Percentiles rank a stretch among this genome's conserved stretches.
phyloP scores from a whole-genome alignment of 2,888 invertebrate genomes.

The Melieria omissa region DNA sequence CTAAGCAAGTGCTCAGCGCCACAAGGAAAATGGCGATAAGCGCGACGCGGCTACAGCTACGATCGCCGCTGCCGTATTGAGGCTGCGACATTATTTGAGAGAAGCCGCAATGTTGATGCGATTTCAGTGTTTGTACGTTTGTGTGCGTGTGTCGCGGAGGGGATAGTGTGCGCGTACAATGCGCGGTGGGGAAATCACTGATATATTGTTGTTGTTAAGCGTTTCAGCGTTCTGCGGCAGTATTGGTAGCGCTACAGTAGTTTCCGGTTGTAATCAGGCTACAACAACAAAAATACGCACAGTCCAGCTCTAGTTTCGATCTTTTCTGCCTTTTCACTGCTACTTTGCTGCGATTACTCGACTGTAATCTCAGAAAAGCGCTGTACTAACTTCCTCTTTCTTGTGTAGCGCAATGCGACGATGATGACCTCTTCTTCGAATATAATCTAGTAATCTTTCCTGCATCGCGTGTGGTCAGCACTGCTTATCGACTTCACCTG shows the following conservation, averaged over 20 bases:
- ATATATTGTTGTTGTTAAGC: background rate
- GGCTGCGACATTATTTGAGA: conserved; percentile 42
- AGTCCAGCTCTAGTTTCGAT: conserved; percentile 40
- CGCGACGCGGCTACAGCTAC: conserved; percentile 39
- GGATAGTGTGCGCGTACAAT: conserved; percentile 10
- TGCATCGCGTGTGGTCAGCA: conserved; percentile 24
- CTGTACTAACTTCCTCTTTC: conserved; percentile 33
- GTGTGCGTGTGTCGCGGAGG: conserved; percentile 18
- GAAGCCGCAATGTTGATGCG: conserved; percentile 5
- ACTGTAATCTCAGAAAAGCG: conserved; percentile 24
- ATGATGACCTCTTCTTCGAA: conserved; percentile 29
- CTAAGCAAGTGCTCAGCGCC: conserved; percentile 37
- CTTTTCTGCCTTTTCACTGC: background rate
- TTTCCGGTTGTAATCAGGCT: conserved; percentile 49
- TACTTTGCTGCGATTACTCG: conserved; percentile 24
- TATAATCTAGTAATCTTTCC: conserved; percentile 29
- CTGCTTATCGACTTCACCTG: conserved; percentile 23
- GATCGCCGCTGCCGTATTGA: conserved; percentile 41
- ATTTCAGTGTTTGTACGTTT: conserved; percentile 16
- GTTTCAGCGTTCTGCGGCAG: conserved; percentile 16
- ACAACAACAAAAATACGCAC: conserved; percentile 34
- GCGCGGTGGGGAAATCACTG: no score
- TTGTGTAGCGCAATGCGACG: conserved; percentile 12
- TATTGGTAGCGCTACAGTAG: conserved; percentile 39
- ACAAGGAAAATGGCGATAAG: conserved; percentile 45